phyloP scores from a whole-genome alignment of 2,888 invertebrate genomes.

The Schizotus pectinicornis region DNA sequence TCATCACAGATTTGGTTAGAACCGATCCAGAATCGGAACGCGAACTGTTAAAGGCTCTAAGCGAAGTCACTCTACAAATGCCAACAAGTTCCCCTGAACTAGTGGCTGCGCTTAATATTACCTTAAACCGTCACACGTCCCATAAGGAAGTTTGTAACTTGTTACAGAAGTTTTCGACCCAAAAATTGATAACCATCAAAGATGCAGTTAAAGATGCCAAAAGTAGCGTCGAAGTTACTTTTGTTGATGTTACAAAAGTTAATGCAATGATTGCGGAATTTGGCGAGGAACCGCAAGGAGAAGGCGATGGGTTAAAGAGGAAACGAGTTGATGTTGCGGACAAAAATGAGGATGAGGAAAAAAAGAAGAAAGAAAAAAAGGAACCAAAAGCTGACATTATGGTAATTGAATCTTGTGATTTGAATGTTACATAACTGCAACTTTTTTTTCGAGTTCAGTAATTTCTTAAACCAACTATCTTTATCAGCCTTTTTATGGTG shows the following conservation, averaged over 20 bases:
- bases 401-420: constrained; percentile 60
- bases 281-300: constrained; percentile 47
- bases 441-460: no score
- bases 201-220: constrained; percentile 60
- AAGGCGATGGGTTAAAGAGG: constrained; percentile 55
- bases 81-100: constrained; percentile 75
- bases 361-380: constrained; percentile 63
- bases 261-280: constrained; percentile 61
- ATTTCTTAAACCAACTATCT: no score
- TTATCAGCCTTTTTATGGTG: not conserved
- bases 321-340: constrained; percentile 56
- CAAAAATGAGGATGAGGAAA: constrained; percentile 63
- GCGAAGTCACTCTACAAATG: constrained; percentile 71
- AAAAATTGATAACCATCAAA: constrained; percentile 69
- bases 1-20: constrained; percentile 58
- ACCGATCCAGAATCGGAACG: constrained; percentile 69
- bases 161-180: constrained; percentile 79
- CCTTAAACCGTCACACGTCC: constrained; percentile 62
- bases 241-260: constrained; percentile 65
- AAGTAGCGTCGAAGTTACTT: constrained; percentile 60
- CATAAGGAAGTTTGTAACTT: constrained; percentile 71
- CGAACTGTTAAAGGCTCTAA: constrained; percentile 69
- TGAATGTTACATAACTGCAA: no score
- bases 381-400: constrained; percentile 69
- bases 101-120: constrained; percentile 63